Conservation (phyloP, 2,113 vertebrate genomes). For the Sorex araneus region DNA sequence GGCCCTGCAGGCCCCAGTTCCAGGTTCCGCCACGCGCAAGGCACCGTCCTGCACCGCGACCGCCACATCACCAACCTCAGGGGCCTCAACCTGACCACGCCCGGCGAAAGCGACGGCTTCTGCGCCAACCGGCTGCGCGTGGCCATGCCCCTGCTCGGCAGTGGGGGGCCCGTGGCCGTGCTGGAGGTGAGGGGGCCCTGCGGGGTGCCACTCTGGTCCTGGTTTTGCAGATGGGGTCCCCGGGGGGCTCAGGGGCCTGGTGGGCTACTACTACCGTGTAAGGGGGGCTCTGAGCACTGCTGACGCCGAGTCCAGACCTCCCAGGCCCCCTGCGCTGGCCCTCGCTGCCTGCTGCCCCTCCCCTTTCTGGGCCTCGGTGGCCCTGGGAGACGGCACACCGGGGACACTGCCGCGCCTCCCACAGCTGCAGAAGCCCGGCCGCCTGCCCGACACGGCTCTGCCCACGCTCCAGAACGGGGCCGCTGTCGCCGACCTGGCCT, state of each 20-base stretch:
- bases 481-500: conserved; percentile 93
- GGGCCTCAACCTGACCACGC: conserved; percentile 95
- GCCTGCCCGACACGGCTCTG: conserved; percentile 90
- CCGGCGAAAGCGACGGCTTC: conserved; percentile 96
- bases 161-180: conserved; percentile 95
- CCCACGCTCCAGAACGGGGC: conserved; percentile 95
- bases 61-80: conserved; percentile 96
- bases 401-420: conserved; percentile 36
- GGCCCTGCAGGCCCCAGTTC: conserved; percentile 91
- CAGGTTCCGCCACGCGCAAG: conserved; percentile 95
- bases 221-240: conserved; percentile 57
- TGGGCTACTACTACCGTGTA: conserved; percentile 26
- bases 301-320: background rate
- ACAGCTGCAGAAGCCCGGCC: conserved; percentile 94
- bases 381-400: background rate
- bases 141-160: conserved; percentile 94
- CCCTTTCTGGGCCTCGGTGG: conserved; percentile 3
- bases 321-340: background rate
- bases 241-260: conserved; percentile 10
- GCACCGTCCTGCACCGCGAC: conserved; percentile 93
- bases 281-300: no score
- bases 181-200: conserved; percentile 90
- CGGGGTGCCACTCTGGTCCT: background rate
- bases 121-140: conserved; percentile 91
- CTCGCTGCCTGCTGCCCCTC: background rate